A percentile compares a stretch with the other conserved stretches of the same genome.
Evolutionary conservation across 2,888 invertebrate genomes (phyloP).

Genomic region (Dorcus parallelipipedus): DNA sequence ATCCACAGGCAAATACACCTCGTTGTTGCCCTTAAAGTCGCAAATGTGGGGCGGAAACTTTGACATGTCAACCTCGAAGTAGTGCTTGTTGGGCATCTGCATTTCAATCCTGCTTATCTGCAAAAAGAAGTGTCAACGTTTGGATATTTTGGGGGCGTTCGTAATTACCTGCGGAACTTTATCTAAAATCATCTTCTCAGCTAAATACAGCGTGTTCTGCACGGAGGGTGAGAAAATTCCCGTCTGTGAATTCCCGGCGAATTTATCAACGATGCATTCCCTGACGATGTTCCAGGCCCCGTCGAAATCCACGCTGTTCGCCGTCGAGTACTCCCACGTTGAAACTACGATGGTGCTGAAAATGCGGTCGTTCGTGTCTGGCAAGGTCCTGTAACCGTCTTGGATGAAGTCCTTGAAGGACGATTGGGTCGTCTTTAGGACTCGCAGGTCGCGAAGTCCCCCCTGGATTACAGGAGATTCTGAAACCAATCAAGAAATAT

Average conservation of each 20-base stretch:
- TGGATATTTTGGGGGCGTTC: too few species aligned
- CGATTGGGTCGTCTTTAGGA: constrained; percentile 79
- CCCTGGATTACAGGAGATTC: constrained; percentile 61
- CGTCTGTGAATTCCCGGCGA: constrained; percentile 69
- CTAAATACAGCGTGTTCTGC: constrained; percentile 73
- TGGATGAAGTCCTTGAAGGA: constrained; percentile 76
- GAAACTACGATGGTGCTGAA: constrained; percentile 75
- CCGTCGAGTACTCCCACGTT: constrained; percentile 69
- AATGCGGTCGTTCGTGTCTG: constrained; percentile 72
- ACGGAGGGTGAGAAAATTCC: constrained; percentile 77
- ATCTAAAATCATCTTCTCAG: constrained; percentile 66
- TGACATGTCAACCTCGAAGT: constrained; percentile 70
- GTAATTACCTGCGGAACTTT: constrained; percentile 61
- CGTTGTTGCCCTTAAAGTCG: constrained; percentile 58
- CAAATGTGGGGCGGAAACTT: constrained; percentile 66
- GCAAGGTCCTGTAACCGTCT: constrained; percentile 73
- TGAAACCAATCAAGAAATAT: constrained; percentile 30
- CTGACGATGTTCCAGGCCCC: constrained; percentile 67
- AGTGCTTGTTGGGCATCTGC: constrained; percentile 81
- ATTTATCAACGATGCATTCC: constrained; percentile 68
- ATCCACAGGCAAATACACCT: constrained; percentile 74
- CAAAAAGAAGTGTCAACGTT: neutral
- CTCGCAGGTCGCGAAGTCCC: constrained; percentile 66
- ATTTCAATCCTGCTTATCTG: constrained; percentile 69
- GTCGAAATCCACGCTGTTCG: constrained; percentile 65